Base-by-base conservation (phyloP, 2,797 vertebrate genomes). In the Galago senegalensis region DNA sequence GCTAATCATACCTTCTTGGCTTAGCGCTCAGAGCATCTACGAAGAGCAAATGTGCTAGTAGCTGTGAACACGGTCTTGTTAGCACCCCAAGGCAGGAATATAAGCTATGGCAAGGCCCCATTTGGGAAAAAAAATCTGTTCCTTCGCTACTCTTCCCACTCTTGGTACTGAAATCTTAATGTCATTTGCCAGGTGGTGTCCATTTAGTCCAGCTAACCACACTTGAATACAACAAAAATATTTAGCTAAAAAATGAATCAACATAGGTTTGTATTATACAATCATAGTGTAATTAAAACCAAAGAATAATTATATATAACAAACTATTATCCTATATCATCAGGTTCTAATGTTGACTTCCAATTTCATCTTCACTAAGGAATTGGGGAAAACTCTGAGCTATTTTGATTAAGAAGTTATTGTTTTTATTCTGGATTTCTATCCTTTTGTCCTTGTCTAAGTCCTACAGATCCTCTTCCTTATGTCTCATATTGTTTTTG, bases 321-420 rank as follows among this genome's bases (percentile, higher is more conserved):
- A 87, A 88, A 80, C 16, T 49, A 61, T 3, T 34, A 43, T 34
- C 61, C 8, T 82, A 25, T 77, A 37, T 34, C 56, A 27, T 87
- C 75, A 73, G 27, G 5, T 87, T 93, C 40, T 77, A 27, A 73
- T 94, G 14, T 83, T 91, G 87, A 80, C 92, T 95, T 94, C 37
- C 9, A 90, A 7, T 86, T 94, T 91, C 89, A 9, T 94, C n/a
- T 76, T 87, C 72, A 87, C 53, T 77, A 77, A 84, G 34, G 43
- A 76, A 84, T 87, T 87, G 34, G 63, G 65, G 58, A 58, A 87
- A 43, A 40, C 3, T 8, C 27, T 93, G 43, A 94, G 17, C 17
- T 94, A 49, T 85, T 95, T 25, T 93, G 21, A 31, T 94, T 94
- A 76, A 80, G 63, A 91, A 92, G 43, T 69, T 65, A 18, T 75